A percentile compares a stretch with the other conserved stretches of the same genome.
These are phyloP conservation scores for Drosophila pandora DNA, from an alignment of 1,140 invertebrate genomes.

Conservation along the genomic window DNA sequence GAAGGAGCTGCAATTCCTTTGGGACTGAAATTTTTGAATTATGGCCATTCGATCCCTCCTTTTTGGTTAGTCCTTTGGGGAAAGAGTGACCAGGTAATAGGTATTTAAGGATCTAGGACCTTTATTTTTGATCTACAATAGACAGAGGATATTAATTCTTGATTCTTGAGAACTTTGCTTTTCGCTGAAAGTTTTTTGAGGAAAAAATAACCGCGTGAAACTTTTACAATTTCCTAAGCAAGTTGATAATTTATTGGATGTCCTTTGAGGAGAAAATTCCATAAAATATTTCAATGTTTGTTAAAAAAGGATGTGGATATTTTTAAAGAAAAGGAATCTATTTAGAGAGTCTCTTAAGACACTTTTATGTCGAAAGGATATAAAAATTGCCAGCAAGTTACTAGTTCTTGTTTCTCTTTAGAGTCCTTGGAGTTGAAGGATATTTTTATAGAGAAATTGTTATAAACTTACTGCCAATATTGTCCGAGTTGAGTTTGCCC, in stretches of 20 bases:
- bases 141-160: not conserved
- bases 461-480: not conserved
- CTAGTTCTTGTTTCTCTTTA: not conserved
- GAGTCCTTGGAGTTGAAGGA: too few relatives aligned
- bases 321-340: not conserved
- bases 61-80: not conserved
- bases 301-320: constrained; percentile 2
- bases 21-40: constrained; percentile 19
- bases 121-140: not conserved
- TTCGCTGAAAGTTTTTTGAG: not conserved
- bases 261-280: constrained; percentile 30
- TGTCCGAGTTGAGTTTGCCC: not conserved
- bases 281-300: constrained; percentile 30
- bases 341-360: too few relatives aligned
- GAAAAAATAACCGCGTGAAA: constrained; percentile 2
- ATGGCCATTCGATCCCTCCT: constrained; percentile 11
- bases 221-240: not conserved
- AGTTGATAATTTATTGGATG: constrained; percentile 13
- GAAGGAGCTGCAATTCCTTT: not conserved
- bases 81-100: not conserved
- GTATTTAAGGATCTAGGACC: not conserved
- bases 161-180: not conserved
- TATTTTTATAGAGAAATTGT: not conserved
- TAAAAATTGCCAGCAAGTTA: too few relatives aligned
- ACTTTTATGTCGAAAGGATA: too few relatives aligned